A percentile compares a stretch with the other conserved stretches of the same genome.
Evolutionary conservation across 2,888 invertebrate species (phyloP).

Genomic region (Eupelmus urozonus): DNA sequence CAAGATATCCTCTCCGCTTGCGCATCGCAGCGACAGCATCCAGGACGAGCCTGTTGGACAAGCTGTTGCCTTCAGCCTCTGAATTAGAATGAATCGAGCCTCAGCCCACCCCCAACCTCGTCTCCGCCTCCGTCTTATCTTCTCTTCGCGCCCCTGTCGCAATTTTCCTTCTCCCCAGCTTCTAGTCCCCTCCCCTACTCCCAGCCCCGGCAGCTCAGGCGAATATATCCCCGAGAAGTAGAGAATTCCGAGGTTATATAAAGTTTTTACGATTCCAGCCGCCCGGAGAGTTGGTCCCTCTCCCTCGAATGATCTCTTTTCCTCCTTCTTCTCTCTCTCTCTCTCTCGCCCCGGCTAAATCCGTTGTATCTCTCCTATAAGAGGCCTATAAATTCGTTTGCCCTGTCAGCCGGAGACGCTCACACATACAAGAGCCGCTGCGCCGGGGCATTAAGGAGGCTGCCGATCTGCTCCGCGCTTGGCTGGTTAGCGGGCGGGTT

Average conservation of each 20-base stretch:
- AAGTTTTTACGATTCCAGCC: constrained; percentile 74
- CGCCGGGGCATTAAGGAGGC: constrained; percentile 7
- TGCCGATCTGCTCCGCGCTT: constrained; percentile 72
- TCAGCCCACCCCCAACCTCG: background rate
- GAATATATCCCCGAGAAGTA: background rate
- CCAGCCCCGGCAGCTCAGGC: background rate
- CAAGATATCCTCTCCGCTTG: background rate
- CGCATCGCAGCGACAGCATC: background rate
- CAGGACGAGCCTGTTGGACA: constrained; percentile 56
- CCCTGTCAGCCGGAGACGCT: constrained; percentile 68
- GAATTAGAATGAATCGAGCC: constrained; percentile 60
- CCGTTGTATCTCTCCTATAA: constrained; percentile 67
- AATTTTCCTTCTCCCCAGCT: constrained; percentile 10
- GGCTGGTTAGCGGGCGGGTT: constrained; percentile 61
- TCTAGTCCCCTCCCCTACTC: background rate
- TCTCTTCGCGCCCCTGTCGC: constrained; percentile 32
- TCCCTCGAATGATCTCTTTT: constrained; percentile 57
- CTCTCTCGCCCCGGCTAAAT: too few relatives aligned
- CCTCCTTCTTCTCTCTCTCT: constrained; percentile 52
- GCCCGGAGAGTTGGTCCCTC: constrained; percentile 61
- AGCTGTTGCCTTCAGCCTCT: constrained; percentile 58
- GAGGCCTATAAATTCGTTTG: constrained; percentile 77
- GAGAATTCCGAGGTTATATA: constrained; percentile 70
- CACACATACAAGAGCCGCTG: background rate
- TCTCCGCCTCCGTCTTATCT: constrained; percentile 15